Evolutionary conservation across 1,140 invertebrate genomes (phyloP).

Genomic region (Tenebrio molitor): DNA sequence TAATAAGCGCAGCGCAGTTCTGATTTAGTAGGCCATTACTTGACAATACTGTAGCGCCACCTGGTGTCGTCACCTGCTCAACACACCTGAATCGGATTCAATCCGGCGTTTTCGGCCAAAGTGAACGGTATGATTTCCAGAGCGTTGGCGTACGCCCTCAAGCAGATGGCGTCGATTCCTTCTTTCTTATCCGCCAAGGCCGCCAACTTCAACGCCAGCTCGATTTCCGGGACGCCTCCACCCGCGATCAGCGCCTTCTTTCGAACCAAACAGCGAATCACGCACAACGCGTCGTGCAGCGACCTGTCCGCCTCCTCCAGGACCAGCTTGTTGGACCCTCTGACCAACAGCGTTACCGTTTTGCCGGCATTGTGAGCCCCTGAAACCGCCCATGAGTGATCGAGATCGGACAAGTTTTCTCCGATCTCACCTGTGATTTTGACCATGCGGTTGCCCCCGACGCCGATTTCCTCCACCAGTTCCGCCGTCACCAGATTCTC

Average conservation of each 20-base stretch:
- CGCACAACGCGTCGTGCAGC: constrained; percentile 98
- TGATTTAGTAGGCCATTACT: no score
- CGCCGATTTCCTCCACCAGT: constrained; percentile 93
- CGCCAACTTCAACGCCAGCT: constrained; percentile 89
- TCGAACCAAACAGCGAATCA: constrained; percentile 94
- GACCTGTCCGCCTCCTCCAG: constrained; percentile 96
- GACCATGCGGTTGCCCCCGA: constrained; percentile 93
- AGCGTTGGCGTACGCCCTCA: constrained; percentile 95
- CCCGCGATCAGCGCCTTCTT: constrained; percentile 92
- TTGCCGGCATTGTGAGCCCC: constrained; percentile 90
- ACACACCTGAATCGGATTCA: constrained; percentile 87
- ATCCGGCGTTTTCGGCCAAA: constrained; percentile 99
- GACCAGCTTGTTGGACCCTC: constrained; percentile 98
- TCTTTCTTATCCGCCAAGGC: constrained; percentile 86
- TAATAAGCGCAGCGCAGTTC: no score
- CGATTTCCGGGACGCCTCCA: constrained; percentile 97
- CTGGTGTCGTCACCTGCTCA: no score
- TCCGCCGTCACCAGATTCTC: constrained; percentile 95
- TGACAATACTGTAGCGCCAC: no score
- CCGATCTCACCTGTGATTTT: constrained; percentile 75
- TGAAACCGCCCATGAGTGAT: constrained; percentile 13
- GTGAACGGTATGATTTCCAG: constrained; percentile 98
- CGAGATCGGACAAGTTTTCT: no score
- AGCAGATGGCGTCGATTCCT: constrained; percentile 96
- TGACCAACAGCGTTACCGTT: constrained; percentile 94